These are phyloP conservation scores for Cataglyphis cursor DNA, from an alignment of 2,888 invertebrate species.

Conservation along the genomic window DNA sequence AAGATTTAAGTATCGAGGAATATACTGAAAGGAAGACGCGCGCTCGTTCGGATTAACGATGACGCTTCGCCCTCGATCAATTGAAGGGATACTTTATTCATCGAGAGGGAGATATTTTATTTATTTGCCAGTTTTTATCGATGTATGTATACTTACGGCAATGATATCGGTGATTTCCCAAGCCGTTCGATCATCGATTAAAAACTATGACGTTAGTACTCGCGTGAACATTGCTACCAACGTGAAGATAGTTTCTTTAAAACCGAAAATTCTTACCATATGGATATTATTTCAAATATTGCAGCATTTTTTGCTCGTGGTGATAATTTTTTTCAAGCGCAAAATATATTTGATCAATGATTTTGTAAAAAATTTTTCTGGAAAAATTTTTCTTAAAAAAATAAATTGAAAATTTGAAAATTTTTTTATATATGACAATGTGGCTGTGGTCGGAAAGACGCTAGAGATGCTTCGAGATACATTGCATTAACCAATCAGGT, in stretches of 20 bases:
- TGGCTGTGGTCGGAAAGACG: background rate
- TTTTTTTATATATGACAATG: background rate
- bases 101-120: background rate
- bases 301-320: background rate
- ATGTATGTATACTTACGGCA: too few species aligned
- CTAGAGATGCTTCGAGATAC: too few species aligned
- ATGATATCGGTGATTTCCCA: background rate
- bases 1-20: background rate
- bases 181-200: constrained; percentile 7
- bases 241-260: background rate
- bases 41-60: background rate
- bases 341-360: background rate
- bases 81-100: background rate
- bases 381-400: background rate
- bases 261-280: background rate
- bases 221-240: constrained; percentile 22
- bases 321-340: background rate
- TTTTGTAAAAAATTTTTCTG: background rate
- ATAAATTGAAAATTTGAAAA: too few species aligned
- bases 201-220: constrained; percentile 1
- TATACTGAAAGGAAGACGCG: background rate
- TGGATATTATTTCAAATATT: background rate
- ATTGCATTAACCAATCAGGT: background rate
- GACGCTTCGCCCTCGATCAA: background rate
- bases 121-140: background rate